phyloP scores from a whole-genome alignment of 1,140 invertebrate genomes.

The Telenomus remus region DNA sequence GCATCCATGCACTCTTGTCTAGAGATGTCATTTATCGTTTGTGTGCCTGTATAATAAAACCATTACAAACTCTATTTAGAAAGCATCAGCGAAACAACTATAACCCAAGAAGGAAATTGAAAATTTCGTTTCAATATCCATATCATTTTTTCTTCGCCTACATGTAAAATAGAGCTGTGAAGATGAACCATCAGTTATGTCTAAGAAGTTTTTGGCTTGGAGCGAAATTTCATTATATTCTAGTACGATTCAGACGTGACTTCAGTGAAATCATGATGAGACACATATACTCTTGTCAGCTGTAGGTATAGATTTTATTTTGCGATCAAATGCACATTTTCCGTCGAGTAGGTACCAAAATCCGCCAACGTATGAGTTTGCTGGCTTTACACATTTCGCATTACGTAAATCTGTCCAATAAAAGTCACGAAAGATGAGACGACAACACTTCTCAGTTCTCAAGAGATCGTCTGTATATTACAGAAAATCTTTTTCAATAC shows the following conservation, averaged over 20 bases:
- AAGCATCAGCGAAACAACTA: too few species aligned
- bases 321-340: slow-evolving; percentile 43
- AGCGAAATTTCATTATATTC: slow-evolving; percentile 21
- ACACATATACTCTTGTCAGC: slow-evolving; percentile 35
- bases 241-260: slow-evolving; percentile 29
- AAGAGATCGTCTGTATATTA: slow-evolving; percentile 38
- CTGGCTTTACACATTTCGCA: slow-evolving; percentile 50
- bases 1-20: too few species aligned
- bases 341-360: slow-evolving; percentile 33
- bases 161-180: too few species aligned
- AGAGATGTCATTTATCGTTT: too few species aligned
- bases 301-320: slow-evolving; percentile 48
- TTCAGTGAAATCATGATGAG: slow-evolving; percentile 14
- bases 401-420: slow-evolving; percentile 53
- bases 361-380: slow-evolving; percentile 42
- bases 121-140: too few species aligned
- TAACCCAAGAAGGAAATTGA: too few species aligned
- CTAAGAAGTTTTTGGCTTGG: too few species aligned
- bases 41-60: too few species aligned
- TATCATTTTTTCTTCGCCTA: too few species aligned
- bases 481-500: slow-evolving; percentile 23
- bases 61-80: too few species aligned
- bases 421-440: slow-evolving; percentile 40
- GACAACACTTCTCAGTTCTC: slow-evolving; percentile 36
- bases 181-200: too few species aligned